Percentiles rank a stretch among this genome's conserved stretches.
Evolutionary conservation across 2,113 vertebrate species (phyloP).

Genomic region (Seriola aureovittata): DNA sequence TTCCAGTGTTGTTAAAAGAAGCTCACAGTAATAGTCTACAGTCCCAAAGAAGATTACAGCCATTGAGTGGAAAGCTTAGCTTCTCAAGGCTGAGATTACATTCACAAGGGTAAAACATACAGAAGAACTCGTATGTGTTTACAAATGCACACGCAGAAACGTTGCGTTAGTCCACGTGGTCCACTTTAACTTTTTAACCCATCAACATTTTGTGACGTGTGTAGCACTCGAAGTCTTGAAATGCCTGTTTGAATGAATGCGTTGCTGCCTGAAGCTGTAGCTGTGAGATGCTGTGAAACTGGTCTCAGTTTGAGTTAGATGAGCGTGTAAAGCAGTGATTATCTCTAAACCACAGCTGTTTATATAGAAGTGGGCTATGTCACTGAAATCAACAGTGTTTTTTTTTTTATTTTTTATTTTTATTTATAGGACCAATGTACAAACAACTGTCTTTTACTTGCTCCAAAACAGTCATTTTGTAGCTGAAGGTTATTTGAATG

Average conservation of each 20-base stretch:
- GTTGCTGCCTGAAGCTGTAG: conserved; percentile 13
- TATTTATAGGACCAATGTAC: not conserved
- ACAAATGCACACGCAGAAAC: not conserved
- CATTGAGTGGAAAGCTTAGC: conserved; percentile 57
- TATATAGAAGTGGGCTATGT: not conserved
- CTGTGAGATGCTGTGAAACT: conserved; percentile 7
- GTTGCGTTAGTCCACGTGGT: not conserved
- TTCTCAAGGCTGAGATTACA: conserved; percentile 54
- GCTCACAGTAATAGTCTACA: conserved; percentile 50
- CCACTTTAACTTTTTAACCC: conserved; percentile 1
- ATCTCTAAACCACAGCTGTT: conserved; percentile 54
- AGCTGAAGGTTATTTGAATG: conserved; percentile 54
- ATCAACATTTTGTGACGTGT: not conserved
- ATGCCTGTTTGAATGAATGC: no score
- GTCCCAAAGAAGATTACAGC: conserved; percentile 67
- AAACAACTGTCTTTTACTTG: conserved; percentile 1
- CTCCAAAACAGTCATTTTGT: not conserved
- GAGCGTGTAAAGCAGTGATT: conserved; percentile 35
- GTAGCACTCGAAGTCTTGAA: not conserved
- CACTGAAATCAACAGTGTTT: not conserved
- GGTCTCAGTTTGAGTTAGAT: conserved; percentile 9
- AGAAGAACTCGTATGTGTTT: not conserved
- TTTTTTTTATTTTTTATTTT: not conserved
- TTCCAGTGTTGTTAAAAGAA: conserved; percentile 30
- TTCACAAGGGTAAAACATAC: conserved; percentile 34